These are phyloP conservation scores for Atta texana DNA, from an alignment of 1,140 invertebrate species.

Conservation along the genomic window DNA sequence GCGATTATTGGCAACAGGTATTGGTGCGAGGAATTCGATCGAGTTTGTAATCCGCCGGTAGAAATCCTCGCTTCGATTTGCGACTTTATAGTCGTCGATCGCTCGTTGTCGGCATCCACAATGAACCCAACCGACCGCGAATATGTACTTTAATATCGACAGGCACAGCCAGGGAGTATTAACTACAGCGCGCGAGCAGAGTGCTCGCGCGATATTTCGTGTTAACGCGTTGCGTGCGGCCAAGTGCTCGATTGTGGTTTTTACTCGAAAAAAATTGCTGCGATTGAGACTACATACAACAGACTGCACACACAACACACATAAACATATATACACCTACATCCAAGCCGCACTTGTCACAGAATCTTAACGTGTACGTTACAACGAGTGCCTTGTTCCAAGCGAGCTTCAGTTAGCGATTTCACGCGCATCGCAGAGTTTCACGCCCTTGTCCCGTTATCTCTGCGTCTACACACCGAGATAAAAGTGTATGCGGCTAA, in stretches of 20 bases:
- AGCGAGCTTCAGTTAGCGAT: conserved; percentile 31
- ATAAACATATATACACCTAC: background rate
- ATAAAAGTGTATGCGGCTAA: conserved; percentile 16
- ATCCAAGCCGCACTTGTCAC: background rate
- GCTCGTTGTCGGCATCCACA: conserved; percentile 28
- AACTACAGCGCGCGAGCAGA: conserved; percentile 8
- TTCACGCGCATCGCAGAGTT: conserved; percentile 36
- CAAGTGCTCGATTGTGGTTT: conserved; percentile 47
- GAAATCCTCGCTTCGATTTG: conserved; percentile 28
- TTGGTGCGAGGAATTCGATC: conserved; percentile 35
- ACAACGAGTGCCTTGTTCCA: conserved; percentile 22
- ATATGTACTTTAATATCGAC: conserved; percentile 37
- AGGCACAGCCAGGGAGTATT: conserved; percentile 6
- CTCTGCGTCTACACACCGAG: background rate
- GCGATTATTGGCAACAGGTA: conserved; percentile 71
- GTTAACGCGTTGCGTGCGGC: conserved; percentile 40
- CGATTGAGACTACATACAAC: conserved; percentile 28
- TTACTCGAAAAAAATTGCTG: conserved; percentile 30
- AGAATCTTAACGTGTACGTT: conserved; percentile 31
- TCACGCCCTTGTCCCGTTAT: background rate
- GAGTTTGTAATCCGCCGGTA: conserved; percentile 46
- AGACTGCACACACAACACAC: background rate
- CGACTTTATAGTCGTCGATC: conserved; percentile 42
- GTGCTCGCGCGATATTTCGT: conserved; percentile 28
- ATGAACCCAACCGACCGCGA: conserved; percentile 47